Base-by-base conservation (phyloP, 2,797 vertebrate species). In the Dermochelys coriacea region DNA sequence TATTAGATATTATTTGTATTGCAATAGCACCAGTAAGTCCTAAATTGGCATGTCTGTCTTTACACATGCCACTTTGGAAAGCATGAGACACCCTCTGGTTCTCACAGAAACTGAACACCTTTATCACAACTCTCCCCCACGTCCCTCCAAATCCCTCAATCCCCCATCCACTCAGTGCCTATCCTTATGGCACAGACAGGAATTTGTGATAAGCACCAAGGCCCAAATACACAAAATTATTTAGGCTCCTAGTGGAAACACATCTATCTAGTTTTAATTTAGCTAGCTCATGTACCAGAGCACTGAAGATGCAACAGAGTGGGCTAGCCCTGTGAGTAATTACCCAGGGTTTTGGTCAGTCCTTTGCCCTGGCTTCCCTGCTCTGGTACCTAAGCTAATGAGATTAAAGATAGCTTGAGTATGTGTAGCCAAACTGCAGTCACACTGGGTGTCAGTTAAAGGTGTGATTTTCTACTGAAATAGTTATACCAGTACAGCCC, bases 1-100 rank as follows among this genome's bases (percentile, higher is more conserved):
- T 95, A 84, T 92, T 95, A 91, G 90, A 6, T 68, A 34, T 81
- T 29, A 49, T n/a, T 81, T 93, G 71, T 78, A 87, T 74, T 82
- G 95, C 82, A 89, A 83, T 64, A 45, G 68, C 6, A 82, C 47
- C 82, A 3, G 1, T 64, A 6, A 9, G 34, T 52, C 80, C 74
- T 64, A 49, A 1, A 1, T 0, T 82, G 83, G 29, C 52, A 47
- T 34, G 3, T 18, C 75, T 91, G 79, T 50, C 79, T 51, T 89
- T 94, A 90, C 79, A 74, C 74, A 91, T 82, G 51, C 80, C 50
- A 15, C 83, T 93, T n/a, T 11, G 85, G 74, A 92, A 61, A 47
- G 91, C 3, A 0, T 57, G 84, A 94, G 86, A 92, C 37, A 78
- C 57, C 7, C 55, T 88, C 80, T 68, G 37, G 82, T 84, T 81